Evolutionary conservation across 2,113 vertebrate species (phyloP).

Genomic region (Girardinichthys multiradiatus): DNA sequence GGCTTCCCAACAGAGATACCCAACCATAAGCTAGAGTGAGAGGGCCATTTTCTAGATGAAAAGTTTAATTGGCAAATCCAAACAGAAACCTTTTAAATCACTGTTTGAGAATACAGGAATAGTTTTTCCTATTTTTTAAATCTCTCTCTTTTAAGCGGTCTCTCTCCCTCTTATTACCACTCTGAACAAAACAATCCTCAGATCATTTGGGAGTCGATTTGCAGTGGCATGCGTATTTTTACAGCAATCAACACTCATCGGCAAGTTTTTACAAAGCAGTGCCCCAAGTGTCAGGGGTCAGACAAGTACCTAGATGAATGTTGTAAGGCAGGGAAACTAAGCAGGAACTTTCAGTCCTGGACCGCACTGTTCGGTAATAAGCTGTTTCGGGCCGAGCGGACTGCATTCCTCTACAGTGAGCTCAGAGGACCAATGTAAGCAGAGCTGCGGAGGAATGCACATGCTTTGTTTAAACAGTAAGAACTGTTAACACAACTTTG

Average conservation of each 20-base stretch:
- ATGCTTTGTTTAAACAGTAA: slow-evolving; percentile 28
- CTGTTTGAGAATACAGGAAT: too few species aligned
- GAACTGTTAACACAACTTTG: slow-evolving; percentile 6
- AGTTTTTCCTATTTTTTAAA: not conserved
- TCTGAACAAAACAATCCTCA: slow-evolving; percentile 15
- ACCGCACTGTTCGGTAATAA: slow-evolving; percentile 47
- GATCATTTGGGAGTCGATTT: slow-evolving; percentile 38
- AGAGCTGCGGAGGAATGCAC: slow-evolving; percentile 47
- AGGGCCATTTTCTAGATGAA: too few species aligned
- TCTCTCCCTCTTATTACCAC: slow-evolving; percentile 10
- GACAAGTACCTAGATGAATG: slow-evolving; percentile 41
- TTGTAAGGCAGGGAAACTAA: slow-evolving; percentile 35
- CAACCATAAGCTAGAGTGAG: too few species aligned
- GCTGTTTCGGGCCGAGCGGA: slow-evolving; percentile 48
- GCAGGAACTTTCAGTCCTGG: slow-evolving; percentile 13
- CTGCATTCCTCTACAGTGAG: slow-evolving; percentile 67
- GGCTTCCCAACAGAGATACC: too few species aligned
- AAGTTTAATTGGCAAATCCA: too few species aligned
- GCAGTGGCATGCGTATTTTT: slow-evolving; percentile 38
- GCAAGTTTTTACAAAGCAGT: slow-evolving; percentile 42
- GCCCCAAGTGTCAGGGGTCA: slow-evolving; percentile 47
- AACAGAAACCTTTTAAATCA: too few species aligned
- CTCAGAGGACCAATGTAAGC: slow-evolving; percentile 60
- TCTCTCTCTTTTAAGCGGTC: too few species aligned
- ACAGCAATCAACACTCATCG: slow-evolving; percentile 35